Conservation (phyloP, 2,888 invertebrate genomes). For the Drosophila melanosoma region DNA sequence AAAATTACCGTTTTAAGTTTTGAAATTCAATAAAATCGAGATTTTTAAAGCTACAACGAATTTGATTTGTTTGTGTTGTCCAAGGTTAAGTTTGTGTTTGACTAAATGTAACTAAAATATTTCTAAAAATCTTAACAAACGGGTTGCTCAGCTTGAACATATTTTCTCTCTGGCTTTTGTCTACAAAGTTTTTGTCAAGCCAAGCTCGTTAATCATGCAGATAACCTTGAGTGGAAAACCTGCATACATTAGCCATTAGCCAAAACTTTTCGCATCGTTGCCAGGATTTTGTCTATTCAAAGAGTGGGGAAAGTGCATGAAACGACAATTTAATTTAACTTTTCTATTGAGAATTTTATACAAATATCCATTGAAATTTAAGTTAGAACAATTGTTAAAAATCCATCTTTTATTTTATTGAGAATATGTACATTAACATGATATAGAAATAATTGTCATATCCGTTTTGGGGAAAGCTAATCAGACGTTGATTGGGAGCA, state of each 20-base stretch:
- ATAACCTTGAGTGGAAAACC: conserved; percentile 56
- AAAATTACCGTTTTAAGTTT: too few relatives aligned
- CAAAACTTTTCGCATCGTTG: conserved; percentile 28
- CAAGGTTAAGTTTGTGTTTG: neutral
- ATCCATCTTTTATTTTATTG: neutral
- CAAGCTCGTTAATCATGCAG: conserved; percentile 66
- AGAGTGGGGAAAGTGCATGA: conserved; percentile 10
- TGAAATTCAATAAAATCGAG: conserved; percentile 11
- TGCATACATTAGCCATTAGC: conserved; percentile 60
- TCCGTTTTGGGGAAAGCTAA: neutral
- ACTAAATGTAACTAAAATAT: neutral
- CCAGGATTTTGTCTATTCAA: conserved; percentile 10
- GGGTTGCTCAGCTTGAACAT: conserved; percentile 15
- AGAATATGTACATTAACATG: neutral
- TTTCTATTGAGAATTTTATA: neutral
- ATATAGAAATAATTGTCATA: neutral
- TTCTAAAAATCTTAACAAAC: conserved; percentile 2
- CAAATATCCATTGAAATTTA: neutral
- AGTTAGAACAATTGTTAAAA: neutral
- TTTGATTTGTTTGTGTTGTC: conserved; percentile 11
- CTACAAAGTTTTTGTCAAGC: conserved; percentile 55
- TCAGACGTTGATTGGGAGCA: neutral
- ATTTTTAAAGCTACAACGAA: conserved; percentile 31
- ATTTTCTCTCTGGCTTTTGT: conserved; percentile 20
- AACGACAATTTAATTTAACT: neutral